A percentile compares a stretch with the other conserved stretches of the same genome.
Evolutionary conservation across 2,113 vertebrate species (phyloP).

Genomic region (Etheostoma spectabile): DNA sequence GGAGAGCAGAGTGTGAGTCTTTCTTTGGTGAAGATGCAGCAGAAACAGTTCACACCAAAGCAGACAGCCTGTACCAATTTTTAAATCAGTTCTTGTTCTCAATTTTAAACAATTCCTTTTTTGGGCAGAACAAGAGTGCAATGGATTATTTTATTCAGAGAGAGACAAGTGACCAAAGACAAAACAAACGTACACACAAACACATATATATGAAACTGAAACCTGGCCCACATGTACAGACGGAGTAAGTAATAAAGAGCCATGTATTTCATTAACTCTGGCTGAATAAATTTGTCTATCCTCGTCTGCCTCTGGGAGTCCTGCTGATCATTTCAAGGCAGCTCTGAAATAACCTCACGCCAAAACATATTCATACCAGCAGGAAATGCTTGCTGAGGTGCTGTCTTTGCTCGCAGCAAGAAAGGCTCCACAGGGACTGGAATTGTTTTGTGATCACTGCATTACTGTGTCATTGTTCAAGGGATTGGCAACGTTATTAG

Average conservation of each 20-base stretch:
- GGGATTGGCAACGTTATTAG: slow-evolving; percentile 69
- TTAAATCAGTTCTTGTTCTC: slow-evolving; percentile 4
- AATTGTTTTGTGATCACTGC: slow-evolving; percentile 66
- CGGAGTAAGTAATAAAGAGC: slow-evolving; percentile 14
- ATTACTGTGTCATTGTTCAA: slow-evolving; percentile 61
- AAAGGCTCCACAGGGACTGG: slow-evolving; percentile 56
- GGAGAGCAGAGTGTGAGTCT: background rate
- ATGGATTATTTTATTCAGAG: background rate
- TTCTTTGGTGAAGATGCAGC: background rate
- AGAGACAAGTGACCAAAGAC: background rate
- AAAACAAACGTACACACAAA: no score
- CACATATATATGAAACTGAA: background rate
- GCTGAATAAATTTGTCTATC: slow-evolving; percentile 62
- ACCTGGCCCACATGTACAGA: background rate
- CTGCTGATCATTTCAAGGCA: slow-evolving; percentile 51
- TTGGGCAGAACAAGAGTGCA: background rate
- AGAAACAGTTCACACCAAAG: slow-evolving; percentile 5
- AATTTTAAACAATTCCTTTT: slow-evolving; percentile 40
- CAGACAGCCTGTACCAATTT: background rate
- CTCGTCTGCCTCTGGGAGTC: slow-evolving; percentile 56
- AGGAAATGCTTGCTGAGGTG: slow-evolving; percentile 54
- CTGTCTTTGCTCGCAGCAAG: slow-evolving; percentile 51
- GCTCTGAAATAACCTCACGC: slow-evolving; percentile 58
- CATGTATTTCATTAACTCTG: slow-evolving; percentile 59
- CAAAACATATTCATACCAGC: slow-evolving; percentile 55